Evolutionary conservation across 2,888 invertebrate species (phyloP).

Genomic region (Aleiodes alternator): DNA sequence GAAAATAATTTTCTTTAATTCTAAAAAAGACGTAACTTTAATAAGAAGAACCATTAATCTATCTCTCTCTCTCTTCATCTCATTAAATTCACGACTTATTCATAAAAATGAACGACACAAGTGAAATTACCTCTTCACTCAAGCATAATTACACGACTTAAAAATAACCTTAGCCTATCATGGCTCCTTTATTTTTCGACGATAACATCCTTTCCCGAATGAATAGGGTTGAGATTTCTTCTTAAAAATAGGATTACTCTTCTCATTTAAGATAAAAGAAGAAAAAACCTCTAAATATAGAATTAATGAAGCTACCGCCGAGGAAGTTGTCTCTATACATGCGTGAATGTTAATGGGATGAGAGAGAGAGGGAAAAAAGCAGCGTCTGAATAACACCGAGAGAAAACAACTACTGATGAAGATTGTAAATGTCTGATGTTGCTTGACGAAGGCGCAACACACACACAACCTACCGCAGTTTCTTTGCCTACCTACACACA

Average conservation of each 20-base stretch:
- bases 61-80: too few relatives aligned
- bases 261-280: conserved; percentile 61
- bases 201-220: conserved; percentile 18
- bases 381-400: conserved; percentile 8
- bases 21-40: too few relatives aligned
- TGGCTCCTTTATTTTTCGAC: conserved; percentile 3
- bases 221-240: conserved; percentile 36
- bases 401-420: conserved; percentile 22
- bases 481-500: conserved; percentile 12
- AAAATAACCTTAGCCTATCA: not conserved
- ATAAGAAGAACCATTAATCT: too few relatives aligned
- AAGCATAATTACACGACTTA: conserved; percentile 8
- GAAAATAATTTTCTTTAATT: too few relatives aligned
- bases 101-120: too few relatives aligned
- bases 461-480: conserved; percentile 10
- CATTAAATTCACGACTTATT: too few relatives aligned
- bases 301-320: conserved; percentile 44
- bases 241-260: conserved; percentile 57
- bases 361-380: not conserved
- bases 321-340: conserved; percentile 17
- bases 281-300: conserved; percentile 69
- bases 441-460: not conserved
- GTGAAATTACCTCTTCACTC: conserved; percentile 12
- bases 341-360: conserved; percentile 28
- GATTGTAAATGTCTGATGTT: conserved; percentile 36